These are phyloP conservation scores for Dryadula phaetusa DNA, from an alignment of 2,888 invertebrate species.

Conservation along the genomic window DNA sequence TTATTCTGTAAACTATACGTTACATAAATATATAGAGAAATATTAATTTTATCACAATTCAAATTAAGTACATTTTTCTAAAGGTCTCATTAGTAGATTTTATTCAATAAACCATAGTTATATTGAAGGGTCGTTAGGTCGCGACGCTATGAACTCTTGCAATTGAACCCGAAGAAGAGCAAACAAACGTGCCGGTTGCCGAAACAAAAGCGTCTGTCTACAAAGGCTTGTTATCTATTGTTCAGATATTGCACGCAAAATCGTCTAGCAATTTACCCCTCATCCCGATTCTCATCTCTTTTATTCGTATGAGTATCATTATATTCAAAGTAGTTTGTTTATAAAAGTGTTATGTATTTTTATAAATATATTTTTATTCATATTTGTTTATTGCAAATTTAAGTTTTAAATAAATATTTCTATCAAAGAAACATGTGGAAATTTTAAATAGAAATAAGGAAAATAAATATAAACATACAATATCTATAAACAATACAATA, in stretches of 20 bases:
- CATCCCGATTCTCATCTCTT: conserved; percentile 11
- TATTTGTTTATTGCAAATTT: background rate
- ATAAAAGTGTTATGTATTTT: background rate
- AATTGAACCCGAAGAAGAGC: conserved; percentile 25
- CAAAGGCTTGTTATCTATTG: conserved; percentile 33
- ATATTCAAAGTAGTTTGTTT: background rate
- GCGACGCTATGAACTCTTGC: conserved; percentile 24
- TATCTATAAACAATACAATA: background rate
- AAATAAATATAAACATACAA: conserved; percentile 2
- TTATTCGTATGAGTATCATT: background rate
- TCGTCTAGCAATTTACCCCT: conserved; percentile 30
- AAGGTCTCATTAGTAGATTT: background rate
- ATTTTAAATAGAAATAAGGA: conserved; percentile 1
- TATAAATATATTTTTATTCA: too few species aligned
- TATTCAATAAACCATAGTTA: background rate
- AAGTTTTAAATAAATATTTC: background rate
- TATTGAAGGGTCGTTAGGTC: conserved; percentile 12
- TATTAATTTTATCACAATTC: background rate
- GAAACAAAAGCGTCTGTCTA: conserved; percentile 36
- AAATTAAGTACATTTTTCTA: background rate
- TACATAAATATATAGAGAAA: background rate
- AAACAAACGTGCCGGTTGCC: conserved; percentile 19
- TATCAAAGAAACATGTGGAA: too few species aligned
- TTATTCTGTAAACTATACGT: background rate
- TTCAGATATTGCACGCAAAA: conserved; percentile 35